Evolutionary conservation across 2,888 invertebrate genomes (phyloP).

Genomic region (Thelaira solivaga): DNA sequence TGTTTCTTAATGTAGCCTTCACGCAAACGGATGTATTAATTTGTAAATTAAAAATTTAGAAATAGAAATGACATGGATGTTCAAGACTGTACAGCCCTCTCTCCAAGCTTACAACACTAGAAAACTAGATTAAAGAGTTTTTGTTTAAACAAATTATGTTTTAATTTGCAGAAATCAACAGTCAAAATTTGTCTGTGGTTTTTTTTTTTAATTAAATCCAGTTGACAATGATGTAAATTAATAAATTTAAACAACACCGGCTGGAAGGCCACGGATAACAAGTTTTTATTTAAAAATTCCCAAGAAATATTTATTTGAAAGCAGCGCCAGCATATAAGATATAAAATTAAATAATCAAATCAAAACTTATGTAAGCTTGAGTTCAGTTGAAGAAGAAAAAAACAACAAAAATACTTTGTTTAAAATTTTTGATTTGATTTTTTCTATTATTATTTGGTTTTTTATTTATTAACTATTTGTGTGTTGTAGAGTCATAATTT

Average conservation of each 20-base stretch:
- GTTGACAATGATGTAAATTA: not conserved
- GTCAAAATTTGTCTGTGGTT: not conserved
- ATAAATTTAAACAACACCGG: not conserved
- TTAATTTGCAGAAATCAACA: not conserved
- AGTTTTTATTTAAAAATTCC: not conserved
- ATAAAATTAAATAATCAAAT: not conserved
- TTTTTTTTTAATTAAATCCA: not conserved
- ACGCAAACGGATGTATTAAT: no score
- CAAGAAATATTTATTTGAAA: constrained; percentile 1
- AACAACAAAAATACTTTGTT: no score
- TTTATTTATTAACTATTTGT: not conserved
- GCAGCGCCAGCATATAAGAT: no score
- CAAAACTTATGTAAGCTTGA: not conserved
- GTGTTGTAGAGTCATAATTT: not conserved
- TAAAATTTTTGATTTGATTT: not conserved
- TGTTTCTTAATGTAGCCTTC: no score
- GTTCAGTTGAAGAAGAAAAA: not conserved
- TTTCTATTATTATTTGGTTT: not conserved
- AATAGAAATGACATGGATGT: no score
- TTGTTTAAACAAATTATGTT: not conserved
- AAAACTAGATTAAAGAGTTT: no score
- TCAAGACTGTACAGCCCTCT: no score
- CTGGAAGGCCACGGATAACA: not conserved
- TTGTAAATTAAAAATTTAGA: no score
- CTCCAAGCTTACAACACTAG: no score